phyloP scores from a whole-genome alignment of 2,113 vertebrate genomes.

The Cisticola juncidis region DNA sequence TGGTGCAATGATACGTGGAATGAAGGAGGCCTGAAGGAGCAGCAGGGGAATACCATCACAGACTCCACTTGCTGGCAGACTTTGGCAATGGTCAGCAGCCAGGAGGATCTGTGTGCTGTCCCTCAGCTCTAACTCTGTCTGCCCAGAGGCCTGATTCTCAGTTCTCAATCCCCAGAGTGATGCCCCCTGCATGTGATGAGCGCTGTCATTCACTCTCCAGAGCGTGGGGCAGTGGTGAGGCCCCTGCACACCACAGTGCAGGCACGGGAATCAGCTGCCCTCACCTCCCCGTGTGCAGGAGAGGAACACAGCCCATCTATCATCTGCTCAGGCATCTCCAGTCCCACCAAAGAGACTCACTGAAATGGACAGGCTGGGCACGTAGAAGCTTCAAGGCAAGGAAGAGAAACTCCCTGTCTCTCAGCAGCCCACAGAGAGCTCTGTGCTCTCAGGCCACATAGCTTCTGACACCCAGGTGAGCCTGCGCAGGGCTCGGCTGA shows the following conservation, averaged over 20 bases:
- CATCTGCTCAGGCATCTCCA: not conserved
- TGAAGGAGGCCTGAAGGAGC: not conserved
- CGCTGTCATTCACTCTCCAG: not conserved
- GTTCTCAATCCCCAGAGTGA: not conserved
- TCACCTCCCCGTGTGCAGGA: not conserved
- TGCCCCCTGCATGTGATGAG: accelerated
- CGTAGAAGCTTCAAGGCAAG: not conserved
- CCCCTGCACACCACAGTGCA: not conserved
- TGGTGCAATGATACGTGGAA: not conserved
- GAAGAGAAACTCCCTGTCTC: not conserved
- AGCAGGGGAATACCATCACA: not conserved
- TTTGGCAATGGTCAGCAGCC: not conserved
- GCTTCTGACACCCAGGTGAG: not conserved
- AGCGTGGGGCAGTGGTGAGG: accelerated
- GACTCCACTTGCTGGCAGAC: not conserved
- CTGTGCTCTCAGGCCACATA: not conserved
- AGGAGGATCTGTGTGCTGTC: not conserved
- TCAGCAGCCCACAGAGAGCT: not conserved
- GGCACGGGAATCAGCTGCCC: not conserved
- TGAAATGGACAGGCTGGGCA: not conserved
- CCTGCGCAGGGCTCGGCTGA: not conserved
- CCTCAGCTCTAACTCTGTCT: not conserved
- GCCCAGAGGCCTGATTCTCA: not conserved
- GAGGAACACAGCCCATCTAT: not conserved
- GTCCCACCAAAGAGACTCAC: not conserved